Evolutionary conservation across 2,888 invertebrate genomes (phyloP).

Genomic region (Julus scandinavius): DNA sequence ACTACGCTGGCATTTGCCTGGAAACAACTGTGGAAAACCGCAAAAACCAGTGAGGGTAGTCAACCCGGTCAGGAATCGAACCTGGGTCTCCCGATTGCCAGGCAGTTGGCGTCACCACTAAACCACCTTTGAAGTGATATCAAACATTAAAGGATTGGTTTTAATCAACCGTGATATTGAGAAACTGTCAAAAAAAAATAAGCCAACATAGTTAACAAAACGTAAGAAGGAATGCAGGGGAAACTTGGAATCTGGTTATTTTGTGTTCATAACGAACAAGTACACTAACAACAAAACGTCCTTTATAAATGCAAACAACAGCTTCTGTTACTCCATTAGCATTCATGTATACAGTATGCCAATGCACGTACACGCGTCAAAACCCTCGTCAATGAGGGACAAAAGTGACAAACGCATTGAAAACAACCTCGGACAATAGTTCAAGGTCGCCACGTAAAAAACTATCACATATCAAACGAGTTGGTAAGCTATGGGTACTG

Average conservation of each 20-base stretch:
- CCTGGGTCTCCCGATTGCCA: too few species aligned
- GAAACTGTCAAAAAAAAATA: not conserved
- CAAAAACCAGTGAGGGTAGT: too few species aligned
- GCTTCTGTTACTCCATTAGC: not conserved
- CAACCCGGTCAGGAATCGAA: too few species aligned
- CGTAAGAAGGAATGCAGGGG: not conserved
- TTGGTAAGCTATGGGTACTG: not conserved
- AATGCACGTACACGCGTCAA: not conserved
- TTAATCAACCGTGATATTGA: too few species aligned
- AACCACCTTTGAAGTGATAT: too few species aligned
- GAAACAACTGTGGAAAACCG: too few species aligned
- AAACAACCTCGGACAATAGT: not conserved
- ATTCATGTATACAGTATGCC: not conserved
- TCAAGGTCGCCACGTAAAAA: conserved; percentile 7
- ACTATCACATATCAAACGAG: not conserved
- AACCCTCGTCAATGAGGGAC: conserved; percentile 20
- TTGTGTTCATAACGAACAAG: too few species aligned
- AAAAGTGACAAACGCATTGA: not conserved
- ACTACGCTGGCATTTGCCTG: too few species aligned
- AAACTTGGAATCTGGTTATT: not conserved
- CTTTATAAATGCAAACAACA: not conserved
- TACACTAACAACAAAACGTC: not conserved
- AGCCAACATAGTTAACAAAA: not conserved
- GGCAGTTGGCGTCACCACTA: too few species aligned
- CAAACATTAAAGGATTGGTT: too few species aligned